These are phyloP conservation scores for Druceiella hillmani DNA, from an alignment of 2,888 invertebrate species.

Conservation along the genomic window DNA sequence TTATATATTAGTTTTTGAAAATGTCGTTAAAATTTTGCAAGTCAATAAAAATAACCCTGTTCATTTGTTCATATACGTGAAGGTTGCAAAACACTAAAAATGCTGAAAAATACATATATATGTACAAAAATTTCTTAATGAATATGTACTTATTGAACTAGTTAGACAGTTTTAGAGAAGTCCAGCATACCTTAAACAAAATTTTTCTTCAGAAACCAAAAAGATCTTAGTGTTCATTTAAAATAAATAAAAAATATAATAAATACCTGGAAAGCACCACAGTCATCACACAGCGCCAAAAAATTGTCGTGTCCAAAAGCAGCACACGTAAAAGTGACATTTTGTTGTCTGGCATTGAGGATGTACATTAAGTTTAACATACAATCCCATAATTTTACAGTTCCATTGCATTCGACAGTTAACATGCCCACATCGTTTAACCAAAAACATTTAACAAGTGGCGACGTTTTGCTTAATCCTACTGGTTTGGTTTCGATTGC, in stretches of 20 bases:
- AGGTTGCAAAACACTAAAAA: no score
- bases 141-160: no score
- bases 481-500: conserved; percentile 32
- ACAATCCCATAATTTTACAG: conserved; percentile 39
- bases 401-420: conserved; percentile 39
- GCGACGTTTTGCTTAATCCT: conserved; percentile 30
- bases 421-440: conserved; percentile 33
- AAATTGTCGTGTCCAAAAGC: conserved; percentile 34
- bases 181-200: no score
- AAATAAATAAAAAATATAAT: neutral
- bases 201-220: no score
- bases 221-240: neutral
- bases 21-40: no score
- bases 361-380: conserved; percentile 33
- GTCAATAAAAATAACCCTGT: no score
- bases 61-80: no score
- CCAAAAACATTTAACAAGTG: conserved; percentile 38
- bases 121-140: no score
- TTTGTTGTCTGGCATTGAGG: conserved; percentile 34
- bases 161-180: no score
- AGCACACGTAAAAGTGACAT: conserved; percentile 34
- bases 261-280: conserved; percentile 40
- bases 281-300: conserved; percentile 38
- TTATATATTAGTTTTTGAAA: no score
- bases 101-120: no score